Base-by-base conservation (phyloP, 1,140 invertebrate species). In the Neodiprion virginianus region DNA sequence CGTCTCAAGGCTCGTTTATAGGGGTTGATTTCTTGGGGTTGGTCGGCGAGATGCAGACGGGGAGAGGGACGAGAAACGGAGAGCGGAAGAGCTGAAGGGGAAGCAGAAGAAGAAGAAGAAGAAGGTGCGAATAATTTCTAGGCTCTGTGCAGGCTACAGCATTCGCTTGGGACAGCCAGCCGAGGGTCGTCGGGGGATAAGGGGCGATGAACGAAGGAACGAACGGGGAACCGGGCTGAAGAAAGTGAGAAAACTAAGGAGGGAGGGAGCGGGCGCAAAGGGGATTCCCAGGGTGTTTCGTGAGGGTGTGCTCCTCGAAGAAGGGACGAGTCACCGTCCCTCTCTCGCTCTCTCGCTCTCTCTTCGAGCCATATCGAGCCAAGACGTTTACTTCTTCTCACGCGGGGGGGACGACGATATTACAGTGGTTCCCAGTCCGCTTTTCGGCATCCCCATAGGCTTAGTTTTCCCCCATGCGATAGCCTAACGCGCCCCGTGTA, bases 81-180 rank as follows among this genome's bases (percentile, higher is more conserved):
- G 75, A 53, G 61, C 68, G 21, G 21, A 47, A 48, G 61, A 69
- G 21, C n/a, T 14, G 8, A 28, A 14, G 66, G 47, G 8, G 72
- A 28, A 11, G 28, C 2, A 40, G 28, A 40, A 5, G 28, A 40
- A 40, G 28, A 40, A 48, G 71, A 65, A 49, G 74, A 73, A 75
- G 77, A 79, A 83, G 82, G 81, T 82, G 83, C 82, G 84, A 85
- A 83, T 83, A 84, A 84, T 84, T 84, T 83, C 75, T 75, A 75
- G 76, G 78, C 75, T 9, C 17, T 12, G 3, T 61, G 53, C 28
- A 40, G 28, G 53, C 53, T 12, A 9, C n/a, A 61, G 11, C 53
- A 61, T 61, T 61, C 53, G n/a, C 53, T 61, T 17, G 53, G 53
- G 53, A 17, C 53, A 12, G n/a, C 53, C 11, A 61, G n/a, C 53